These are phyloP conservation scores for Ammodramus savannarum DNA, from an alignment of 2,113 vertebrate genomes.

Conservation along the genomic window DNA sequence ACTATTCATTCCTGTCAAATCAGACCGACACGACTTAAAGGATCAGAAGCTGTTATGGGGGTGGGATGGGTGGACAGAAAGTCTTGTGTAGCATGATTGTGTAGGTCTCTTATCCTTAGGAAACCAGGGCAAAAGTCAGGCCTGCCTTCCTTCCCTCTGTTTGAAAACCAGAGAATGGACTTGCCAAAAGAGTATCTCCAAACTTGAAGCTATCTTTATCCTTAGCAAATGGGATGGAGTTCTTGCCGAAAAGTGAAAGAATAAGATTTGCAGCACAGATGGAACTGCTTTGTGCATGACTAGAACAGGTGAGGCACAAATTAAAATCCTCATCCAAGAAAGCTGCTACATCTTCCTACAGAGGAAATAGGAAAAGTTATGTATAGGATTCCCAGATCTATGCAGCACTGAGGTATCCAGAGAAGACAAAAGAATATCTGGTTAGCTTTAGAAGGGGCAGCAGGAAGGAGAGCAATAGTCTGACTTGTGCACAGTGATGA, in stretches of 20 bases:
- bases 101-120: not conserved
- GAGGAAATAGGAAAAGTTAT: not conserved
- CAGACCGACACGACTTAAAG: not conserved
- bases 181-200: not conserved
- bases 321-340: not conserved
- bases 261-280: not conserved
- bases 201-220: not conserved
- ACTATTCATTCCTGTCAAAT: not conserved
- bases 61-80: not conserved
- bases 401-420: not conserved
- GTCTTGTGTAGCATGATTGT: not conserved
- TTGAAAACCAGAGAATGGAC: not conserved
- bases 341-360: not conserved
- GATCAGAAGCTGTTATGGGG: not conserved
- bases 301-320: not conserved
- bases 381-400: not conserved
- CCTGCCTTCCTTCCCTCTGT: not conserved
- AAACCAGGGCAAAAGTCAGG: not conserved
- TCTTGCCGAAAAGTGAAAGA: not conserved
- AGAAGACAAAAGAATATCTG: not conserved
- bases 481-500: not conserved
- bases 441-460: not conserved
- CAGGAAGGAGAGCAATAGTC: not conserved
- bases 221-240: not conserved
- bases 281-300: not conserved